A percentile compares a stretch with the other conserved stretches of the same genome.
These are phyloP conservation scores for Ondatra zibethicus DNA, from an alignment of 2,113 vertebrate genomes.

Conservation along the genomic window DNA sequence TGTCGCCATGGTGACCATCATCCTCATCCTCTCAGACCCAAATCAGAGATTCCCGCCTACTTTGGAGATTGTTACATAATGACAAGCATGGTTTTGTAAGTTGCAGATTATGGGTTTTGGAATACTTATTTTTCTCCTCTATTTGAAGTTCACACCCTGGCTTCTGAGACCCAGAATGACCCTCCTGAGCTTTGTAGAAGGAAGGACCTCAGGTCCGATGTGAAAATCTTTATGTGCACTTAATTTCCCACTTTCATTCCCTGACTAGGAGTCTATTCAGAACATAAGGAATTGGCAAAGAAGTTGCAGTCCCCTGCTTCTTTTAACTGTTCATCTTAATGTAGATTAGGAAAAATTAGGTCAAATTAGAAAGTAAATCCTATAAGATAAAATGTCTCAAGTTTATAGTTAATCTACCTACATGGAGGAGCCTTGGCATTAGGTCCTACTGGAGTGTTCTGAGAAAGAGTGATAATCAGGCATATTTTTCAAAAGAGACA, in stretches of 20 bases:
- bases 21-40: too few species aligned
- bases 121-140: not conserved
- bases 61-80: rapidly evolving
- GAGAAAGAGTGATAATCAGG: not conserved
- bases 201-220: not conserved
- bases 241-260: not conserved
- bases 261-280: not conserved
- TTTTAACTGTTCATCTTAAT: not conserved
- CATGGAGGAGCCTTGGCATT: rapidly evolving
- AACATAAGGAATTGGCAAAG: not conserved
- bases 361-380: not conserved
- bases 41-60: not conserved
- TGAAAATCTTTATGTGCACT: not conserved
- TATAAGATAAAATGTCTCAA: not conserved
- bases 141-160: rapidly evolving
- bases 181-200: not conserved
- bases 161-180: not conserved
- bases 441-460: not conserved
- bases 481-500: not conserved
- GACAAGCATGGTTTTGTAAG: not conserved
- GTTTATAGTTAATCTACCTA: not conserved
- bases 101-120: not conserved
- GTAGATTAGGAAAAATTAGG: not conserved
- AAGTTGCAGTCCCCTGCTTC: not conserved
- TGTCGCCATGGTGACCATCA: not conserved